phyloP scores from a whole-genome alignment of 2,113 vertebrate species.

The Macquaria australasica region DNA sequence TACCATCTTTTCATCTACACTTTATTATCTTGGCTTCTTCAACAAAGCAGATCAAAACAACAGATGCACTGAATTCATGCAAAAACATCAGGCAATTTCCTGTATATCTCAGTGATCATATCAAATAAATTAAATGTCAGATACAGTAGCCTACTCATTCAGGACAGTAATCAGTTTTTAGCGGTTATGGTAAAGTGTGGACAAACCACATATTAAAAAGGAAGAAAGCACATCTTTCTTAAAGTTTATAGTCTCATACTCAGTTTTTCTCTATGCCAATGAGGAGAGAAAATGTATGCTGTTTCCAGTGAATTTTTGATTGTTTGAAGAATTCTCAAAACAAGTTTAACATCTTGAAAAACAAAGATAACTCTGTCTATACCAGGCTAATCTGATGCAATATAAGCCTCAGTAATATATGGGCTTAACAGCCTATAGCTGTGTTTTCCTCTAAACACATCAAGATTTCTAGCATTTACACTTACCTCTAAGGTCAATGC shows the following conservation, averaged over 20 bases:
- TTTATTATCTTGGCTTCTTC: background rate
- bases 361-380: too few relatives aligned
- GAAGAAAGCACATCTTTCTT: background rate
- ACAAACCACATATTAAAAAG: background rate
- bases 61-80: background rate
- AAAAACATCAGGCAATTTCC: background rate
- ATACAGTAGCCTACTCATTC: background rate
- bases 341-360: background rate
- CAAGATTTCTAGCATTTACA: background rate
- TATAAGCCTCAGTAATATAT: background rate
- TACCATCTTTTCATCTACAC: background rate
- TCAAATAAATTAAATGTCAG: background rate
- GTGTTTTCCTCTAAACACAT: background rate
- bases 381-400: background rate
- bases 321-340: background rate
- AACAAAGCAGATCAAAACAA: background rate
- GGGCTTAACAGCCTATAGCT: background rate
- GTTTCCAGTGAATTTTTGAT: background rate
- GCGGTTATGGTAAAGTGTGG: background rate
- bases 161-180: background rate
- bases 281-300: background rate
- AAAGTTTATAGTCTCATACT: background rate
- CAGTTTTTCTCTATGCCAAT: background rate
- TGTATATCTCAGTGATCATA: background rate
- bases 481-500: constrained; percentile 35